A percentile compares a stretch with the other conserved stretches of the same genome.
Evolutionary conservation across 2,797 vertebrate species (phyloP).

Genomic region (Rhinella marina): DNA sequence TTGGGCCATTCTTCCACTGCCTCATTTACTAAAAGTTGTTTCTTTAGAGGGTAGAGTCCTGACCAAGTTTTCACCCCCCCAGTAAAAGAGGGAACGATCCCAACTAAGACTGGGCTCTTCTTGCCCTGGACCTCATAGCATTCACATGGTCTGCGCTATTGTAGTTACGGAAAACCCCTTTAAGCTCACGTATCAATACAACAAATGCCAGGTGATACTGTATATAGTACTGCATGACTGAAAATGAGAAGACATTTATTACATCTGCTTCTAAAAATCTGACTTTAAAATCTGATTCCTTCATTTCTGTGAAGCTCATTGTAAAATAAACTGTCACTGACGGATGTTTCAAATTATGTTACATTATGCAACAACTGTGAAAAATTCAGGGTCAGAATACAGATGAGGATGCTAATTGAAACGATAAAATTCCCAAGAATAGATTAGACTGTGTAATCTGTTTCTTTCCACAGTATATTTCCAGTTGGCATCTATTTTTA

Average conservation of each 20-base stretch:
- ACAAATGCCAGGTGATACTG: background rate
- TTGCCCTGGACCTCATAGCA: too few relatives aligned
- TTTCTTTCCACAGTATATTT: background rate
- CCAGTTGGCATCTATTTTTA: background rate
- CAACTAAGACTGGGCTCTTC: too few relatives aligned
- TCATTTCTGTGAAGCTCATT: background rate
- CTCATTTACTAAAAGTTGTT: too few relatives aligned
- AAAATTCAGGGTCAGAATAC: conserved; percentile 11
- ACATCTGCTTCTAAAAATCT: background rate
- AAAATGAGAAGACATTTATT: background rate
- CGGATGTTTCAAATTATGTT: conserved; percentile 8
- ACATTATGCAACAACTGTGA: conserved; percentile 33
- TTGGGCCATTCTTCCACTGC: too few relatives aligned
- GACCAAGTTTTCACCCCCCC: too few relatives aligned
- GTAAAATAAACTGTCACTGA: conserved; percentile 5
- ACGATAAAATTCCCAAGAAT: conserved; percentile 7
- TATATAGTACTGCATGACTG: background rate
- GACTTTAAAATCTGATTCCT: background rate
- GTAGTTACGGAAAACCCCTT: too few relatives aligned
- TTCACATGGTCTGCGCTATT: too few relatives aligned
- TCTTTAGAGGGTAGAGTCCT: too few relatives aligned
- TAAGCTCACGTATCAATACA: background rate
- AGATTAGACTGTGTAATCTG: conserved; percentile 5
- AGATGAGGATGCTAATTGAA: conserved; percentile 21
- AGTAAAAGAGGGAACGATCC: too few relatives aligned